Evolutionary conservation across 2,888 invertebrate species (phyloP), one percentile per base, ranked within the genome.

Genomic region (Serrognathus titanus): DNA sequence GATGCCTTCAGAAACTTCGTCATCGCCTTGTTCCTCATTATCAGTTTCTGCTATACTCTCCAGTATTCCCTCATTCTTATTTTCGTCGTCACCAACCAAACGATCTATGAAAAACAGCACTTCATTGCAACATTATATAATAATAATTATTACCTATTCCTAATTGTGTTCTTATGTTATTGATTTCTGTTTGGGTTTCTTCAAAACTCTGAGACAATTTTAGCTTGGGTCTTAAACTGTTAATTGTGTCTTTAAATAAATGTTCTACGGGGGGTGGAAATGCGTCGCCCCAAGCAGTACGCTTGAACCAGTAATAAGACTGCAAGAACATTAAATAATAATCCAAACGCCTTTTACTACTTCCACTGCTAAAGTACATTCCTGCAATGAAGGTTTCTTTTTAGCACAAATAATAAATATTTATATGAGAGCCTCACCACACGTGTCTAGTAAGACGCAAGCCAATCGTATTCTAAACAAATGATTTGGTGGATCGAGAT

Each of bases 291-390:
- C 88, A 80, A 0, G 90, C 83, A 0, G 86, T 84, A 64, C 85
- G 86, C 76, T 97, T 97, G 71, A 86, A 90, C 92, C 94, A 95
- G 74, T 90, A 95, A 72, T 96, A 97, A 68, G 89, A 86, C 80
- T 97, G 97, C 71, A 97, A 92, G 75, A 96, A 97, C 10, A 89
- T 83, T 39, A 97, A 75, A 75, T 93, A 98, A 71, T 93, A 96
- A 74, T 97, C 96, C 37, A 98, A 81, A 68, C 94, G 86, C 67
- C 84, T 88, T 74, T 94, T 95, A 69, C 93, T 92, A 58, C 92
- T 90, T 2, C 94, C 94, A 65, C 92, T 92, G 69, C 91, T 94
- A 75, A 98, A 97, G 75, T 96, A 98, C 40, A 89, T 78, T 2
- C 77, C 77, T 77, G 36, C 8, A 48, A 51, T 6, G 24, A 31